Percentiles rank a stretch among this genome's conserved stretches.
Evolutionary conservation across 2,888 invertebrate species (phyloP).

Genomic region (Drosophila lutescens): DNA sequence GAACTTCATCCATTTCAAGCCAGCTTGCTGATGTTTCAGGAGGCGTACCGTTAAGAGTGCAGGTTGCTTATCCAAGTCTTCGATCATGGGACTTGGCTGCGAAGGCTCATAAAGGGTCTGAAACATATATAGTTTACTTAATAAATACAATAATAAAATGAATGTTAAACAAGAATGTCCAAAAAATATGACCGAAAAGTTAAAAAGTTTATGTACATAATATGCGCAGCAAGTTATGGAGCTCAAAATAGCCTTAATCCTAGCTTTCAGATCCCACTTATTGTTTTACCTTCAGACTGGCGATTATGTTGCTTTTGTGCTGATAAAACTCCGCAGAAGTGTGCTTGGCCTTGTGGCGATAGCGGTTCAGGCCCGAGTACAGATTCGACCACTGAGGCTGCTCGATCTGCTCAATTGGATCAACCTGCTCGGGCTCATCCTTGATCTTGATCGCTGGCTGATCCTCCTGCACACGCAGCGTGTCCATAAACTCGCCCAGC

Average conservation of each 20-base stretch:
- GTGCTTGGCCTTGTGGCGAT: slow-evolving; percentile 23
- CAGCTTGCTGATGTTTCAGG: slow-evolving; percentile 93
- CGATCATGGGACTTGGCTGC: neutral
- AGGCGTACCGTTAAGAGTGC: slow-evolving; percentile 87
- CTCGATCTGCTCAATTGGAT: neutral
- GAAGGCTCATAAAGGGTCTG: slow-evolving; percentile 32
- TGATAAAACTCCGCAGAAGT: slow-evolving; percentile 43
- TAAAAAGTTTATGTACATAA: no score
- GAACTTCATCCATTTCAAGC: slow-evolving; percentile 94
- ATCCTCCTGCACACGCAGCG: slow-evolving; percentile 17
- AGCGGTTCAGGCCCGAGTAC: slow-evolving; percentile 31
- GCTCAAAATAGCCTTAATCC: neutral
- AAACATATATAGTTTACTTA: neutral
- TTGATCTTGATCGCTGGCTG: neutral
- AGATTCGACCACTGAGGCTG: slow-evolving; percentile 17
- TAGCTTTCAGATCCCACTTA: no score
- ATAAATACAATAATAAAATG: no score
- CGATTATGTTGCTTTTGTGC: slow-evolving; percentile 30
- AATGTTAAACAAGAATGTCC: no score
- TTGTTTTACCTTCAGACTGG: slow-evolving; percentile 22
- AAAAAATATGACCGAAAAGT: no score
- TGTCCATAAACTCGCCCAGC: slow-evolving; percentile 18
- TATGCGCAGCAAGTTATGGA: no score
- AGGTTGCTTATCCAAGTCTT: slow-evolving; percentile 85
- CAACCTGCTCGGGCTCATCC: neutral